These are phyloP conservation scores for Mustelus asterias DNA, from an alignment of 2,113 vertebrate genomes.

Conservation along the genomic window DNA sequence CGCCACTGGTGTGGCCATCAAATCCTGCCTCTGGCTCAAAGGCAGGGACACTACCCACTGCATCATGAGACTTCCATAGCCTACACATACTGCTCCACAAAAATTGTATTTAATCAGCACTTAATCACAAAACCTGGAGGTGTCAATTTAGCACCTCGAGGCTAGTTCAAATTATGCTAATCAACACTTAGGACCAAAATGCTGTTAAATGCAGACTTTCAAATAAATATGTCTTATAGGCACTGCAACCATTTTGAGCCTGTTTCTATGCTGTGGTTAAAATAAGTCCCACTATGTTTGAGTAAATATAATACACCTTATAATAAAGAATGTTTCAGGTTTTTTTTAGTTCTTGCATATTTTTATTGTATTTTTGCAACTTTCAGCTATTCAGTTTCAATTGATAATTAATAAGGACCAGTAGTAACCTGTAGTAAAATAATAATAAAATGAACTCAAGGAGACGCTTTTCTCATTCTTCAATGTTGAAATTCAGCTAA, in stretches of 20 bases:
- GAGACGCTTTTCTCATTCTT: background rate
- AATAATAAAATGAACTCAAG: background rate
- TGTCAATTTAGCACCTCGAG: background rate
- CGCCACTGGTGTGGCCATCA: too few relatives aligned
- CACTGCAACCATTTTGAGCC: background rate
- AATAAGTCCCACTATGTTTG: background rate
- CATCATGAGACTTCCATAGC: too few relatives aligned
- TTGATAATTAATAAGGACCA: background rate
- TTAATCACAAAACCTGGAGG: background rate
- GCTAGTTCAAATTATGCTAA: background rate
- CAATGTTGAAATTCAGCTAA: constrained; percentile 25
- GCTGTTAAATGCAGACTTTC: background rate
- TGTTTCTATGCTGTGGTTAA: background rate
- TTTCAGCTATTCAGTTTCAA: background rate
- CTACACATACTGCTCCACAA: background rate
- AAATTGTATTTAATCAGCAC: background rate
- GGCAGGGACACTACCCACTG: too few relatives aligned
- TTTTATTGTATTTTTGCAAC: background rate
- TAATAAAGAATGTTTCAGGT: background rate
- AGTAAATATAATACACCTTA: background rate
- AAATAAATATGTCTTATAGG: background rate
- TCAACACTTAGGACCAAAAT: background rate
- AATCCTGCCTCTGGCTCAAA: too few relatives aligned
- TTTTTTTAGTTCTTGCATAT: background rate
- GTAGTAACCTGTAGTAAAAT: background rate